Base-by-base conservation (phyloP, 2,113 vertebrate genomes). In the Platysternon megacephalum region DNA sequence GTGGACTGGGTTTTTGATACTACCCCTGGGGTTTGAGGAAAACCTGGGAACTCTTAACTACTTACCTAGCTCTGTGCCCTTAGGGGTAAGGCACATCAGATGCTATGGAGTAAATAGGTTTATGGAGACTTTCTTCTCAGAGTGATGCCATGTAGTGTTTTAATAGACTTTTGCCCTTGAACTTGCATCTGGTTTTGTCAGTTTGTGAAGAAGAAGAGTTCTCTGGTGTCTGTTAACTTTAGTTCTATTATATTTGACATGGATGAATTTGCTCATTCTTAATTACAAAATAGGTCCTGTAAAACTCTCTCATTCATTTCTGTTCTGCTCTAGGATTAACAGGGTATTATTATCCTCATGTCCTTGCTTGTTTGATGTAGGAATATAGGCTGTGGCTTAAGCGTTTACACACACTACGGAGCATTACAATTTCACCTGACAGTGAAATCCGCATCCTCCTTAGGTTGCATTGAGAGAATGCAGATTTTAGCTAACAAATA, bases 51-150 rank as follows among this genome's bases (percentile, higher is more conserved):
- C 28, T 12, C 65, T 93, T 4, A 5, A 74, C 82, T 95, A 35
- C n/a, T 42, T 87, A 29, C 0, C 0, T 53, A 87, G 48, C 22
- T 91, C 48, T 87, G 61, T 95, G 81, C 39, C 87, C 79, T 58
- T 55, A 48, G 87, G 81, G 26, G 76, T 87, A 84, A 85, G 44
- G 81, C 87, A 84, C 28, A 14, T 11, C 82, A 53, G 68, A 44
- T 86, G 42, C 52, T 95, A 82, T 82, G 85, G 61, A 81, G 44
- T 87, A 85, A 93, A 89, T 84, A 95, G 78, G 39, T 8, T 81
- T 53, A 85, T 42, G 44, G 86, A 89, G 61, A 94, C 61, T 83
- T 74, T 92, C 26, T 93, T 79, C 84, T n/a, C 11, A 39, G 26
- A 35, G 12, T 56, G 4, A 81, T 93, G 21, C 83, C 80, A 5